Conservation (phyloP, 1,140 invertebrate genomes). For the Lerema accius region DNA sequence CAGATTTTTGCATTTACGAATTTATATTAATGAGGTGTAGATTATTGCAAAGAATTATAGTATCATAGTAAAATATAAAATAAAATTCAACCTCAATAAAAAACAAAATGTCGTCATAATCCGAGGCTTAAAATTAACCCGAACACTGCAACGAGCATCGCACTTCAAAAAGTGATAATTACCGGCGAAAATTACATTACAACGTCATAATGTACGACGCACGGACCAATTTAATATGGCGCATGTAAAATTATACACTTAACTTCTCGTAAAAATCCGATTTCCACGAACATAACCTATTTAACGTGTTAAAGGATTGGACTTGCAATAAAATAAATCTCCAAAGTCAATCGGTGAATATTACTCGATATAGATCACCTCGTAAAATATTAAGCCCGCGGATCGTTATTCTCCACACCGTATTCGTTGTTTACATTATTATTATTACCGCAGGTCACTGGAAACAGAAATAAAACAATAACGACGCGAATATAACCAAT, state of each 20-base stretch:
- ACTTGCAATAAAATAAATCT: conserved; percentile 5
- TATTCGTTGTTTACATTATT: conserved; percentile 23
- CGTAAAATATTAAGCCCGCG: conserved; percentile 25
- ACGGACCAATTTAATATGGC: conserved; percentile 16
- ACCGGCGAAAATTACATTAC: no score
- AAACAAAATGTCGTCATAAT: no score
- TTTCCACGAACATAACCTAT: conserved; percentile 4
- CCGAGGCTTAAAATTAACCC: no score
- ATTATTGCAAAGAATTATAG: no score
- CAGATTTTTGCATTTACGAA: no score
- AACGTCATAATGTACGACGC: conserved; percentile 7
- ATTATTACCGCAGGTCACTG: conserved; percentile 1
- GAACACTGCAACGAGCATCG: no score
- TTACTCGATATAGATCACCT: conserved; percentile 28
- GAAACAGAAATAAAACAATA: neutral
- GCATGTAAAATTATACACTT: conserved; percentile 14
- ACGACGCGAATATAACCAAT: neutral
- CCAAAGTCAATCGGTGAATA: conserved; percentile 6
- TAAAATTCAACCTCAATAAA: neutral
- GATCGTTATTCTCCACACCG: conserved; percentile 7
- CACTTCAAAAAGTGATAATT: no score
- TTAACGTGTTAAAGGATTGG: conserved; percentile 12
- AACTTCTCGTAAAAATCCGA: conserved; percentile 17
- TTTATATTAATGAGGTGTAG: no score
- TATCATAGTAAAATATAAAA: neutral